Evolutionary conservation across 2,113 vertebrate species (phyloP), one percentile per base, ranked within the genome.

Genomic region (Hippocampus abdominalis): DNA sequence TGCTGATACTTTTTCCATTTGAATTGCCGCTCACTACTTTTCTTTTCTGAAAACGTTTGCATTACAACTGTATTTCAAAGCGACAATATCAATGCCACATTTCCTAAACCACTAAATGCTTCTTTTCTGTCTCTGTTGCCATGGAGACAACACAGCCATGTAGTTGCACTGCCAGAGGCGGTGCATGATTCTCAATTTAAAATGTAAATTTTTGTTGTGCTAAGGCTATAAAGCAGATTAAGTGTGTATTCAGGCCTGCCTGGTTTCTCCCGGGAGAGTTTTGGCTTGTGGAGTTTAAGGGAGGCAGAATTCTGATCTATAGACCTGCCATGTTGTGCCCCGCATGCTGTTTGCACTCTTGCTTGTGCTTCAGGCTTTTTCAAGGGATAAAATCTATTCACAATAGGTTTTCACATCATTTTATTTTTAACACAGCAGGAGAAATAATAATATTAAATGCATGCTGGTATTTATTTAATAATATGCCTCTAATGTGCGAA

Each of bases 81-180:
- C 94, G 90, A 93, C 78, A 90, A 64, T 90, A 88, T 91, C 70
- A 89, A 90, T 78, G 89, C 85, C 93, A 73, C 88, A 91, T 91
- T 87, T 92, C 89, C 86, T 83, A 86, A 92, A 91, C 91, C 92
- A 87, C 84, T 84, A 87, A 84, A 92, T 92, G 85, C 88, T 89
- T 90, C 87, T 86, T 79, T 85, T 85, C 91, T 93, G 90, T 89
- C 93, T 91, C 87, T n/a, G 93, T 97, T 96, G 89, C 94, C 88
- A 94, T 94, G 84, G 95, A 91, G 94, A 96, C 92, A 8, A 77
- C 44, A 8, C 88, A 86, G 81, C 90, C 93, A 91, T 90, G 86
- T 88, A 89, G 90, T 66, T 69, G 83, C 78, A 82, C 90, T 94
- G 84, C 90, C 84, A 88, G 84, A 77, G 88, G 89, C 89, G 81